A percentile compares a stretch with the other conserved stretches of the same genome.
phyloP scores from a whole-genome alignment of 2,888 invertebrate genomes.

The Hirtodrosophila cameraria region DNA sequence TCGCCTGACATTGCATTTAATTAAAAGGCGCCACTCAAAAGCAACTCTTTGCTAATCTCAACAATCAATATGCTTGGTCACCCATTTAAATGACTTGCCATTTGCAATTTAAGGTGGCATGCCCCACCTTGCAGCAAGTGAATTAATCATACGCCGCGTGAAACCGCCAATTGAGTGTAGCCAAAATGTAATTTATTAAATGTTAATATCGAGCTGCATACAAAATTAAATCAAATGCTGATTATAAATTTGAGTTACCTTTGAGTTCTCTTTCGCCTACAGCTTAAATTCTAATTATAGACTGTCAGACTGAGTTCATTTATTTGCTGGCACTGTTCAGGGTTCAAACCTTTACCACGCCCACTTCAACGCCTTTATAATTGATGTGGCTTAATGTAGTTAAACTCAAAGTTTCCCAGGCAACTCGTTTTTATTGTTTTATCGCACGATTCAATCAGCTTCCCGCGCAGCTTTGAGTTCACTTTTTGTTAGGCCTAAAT shows the following conservation, averaged over 20 bases:
- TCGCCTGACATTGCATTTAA: conserved; percentile 46
- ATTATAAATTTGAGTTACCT: neutral
- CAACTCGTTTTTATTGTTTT: conserved; percentile 41
- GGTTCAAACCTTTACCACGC: too few species aligned
- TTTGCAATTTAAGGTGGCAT: conserved; percentile 15
- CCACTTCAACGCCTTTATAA: conserved; percentile 44
- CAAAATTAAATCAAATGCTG: conserved; percentile 65
- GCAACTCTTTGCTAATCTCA: conserved; percentile 47
- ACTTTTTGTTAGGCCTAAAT: neutral
- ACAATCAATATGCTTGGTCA: conserved; percentile 46
- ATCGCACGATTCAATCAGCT: conserved; percentile 49
- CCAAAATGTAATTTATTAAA: conserved; percentile 36
- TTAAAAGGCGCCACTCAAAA: conserved; percentile 67
- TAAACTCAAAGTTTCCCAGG: conserved; percentile 36
- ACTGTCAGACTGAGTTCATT: conserved; percentile 19
- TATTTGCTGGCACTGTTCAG: conserved; percentile 10
- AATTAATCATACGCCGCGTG: conserved; percentile 64
- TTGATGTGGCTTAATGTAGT: conserved; percentile 27
- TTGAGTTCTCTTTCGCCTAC: conserved; percentile 38
- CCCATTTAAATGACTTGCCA: conserved; percentile 13
- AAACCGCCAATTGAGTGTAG: conserved; percentile 9
- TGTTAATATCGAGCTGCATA: conserved; percentile 36
- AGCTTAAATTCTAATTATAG: conserved; percentile 7
- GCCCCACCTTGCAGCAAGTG: conserved; percentile 47
- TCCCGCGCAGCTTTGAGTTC: conserved; percentile 13